Evolutionary conservation across 2,113 vertebrate genomes (phyloP), one percentile per base, ranked within the genome.

Genomic region (Jacana jacana): DNA sequence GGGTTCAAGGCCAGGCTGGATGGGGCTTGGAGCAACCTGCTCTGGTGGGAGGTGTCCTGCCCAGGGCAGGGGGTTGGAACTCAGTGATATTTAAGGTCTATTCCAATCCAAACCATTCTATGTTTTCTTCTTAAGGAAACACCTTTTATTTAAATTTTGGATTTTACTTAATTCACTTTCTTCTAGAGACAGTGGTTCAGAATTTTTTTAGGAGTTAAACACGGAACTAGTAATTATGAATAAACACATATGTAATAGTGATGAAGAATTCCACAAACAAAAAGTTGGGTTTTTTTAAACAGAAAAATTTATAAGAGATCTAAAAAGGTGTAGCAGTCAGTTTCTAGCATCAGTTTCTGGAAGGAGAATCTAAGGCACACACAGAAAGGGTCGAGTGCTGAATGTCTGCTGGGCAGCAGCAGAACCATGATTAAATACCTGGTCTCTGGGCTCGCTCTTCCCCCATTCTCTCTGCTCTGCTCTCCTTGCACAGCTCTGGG

Each of bases 361-460:
- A 39, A 44, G 44, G 15, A 40, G 24, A 86, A 51, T 42, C 19
- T 81, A n/a, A 60, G 48, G 37, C 24, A 35, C 18, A 66, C 20
- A 61, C 17, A n/a, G 2, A 37, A 13, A 13, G 25, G 40, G 31
- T 7, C 4, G 39, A 24, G 6, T n/a, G 31, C 30, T 27, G 30
- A 30, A 11, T 7, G 13, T 19, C 8, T 70, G 40, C 30, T 79
- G 33, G 27, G 30, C 68, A 44, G 25, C 17, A 48, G 60, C 30
- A 84, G 48, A 83, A 69, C 33, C 66, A 78, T 65, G 54, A 30
- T 72, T 49, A 37, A 78, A 68, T 88, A 95, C 93, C 92, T 63
- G 70, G 48, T 82, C 37, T 68, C 11, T 3, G 46, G 52, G 37
- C 33, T 81, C 7, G 11, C 12, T 71, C 77, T 58, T 97, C 94